Conservation (phyloP, 2,113 vertebrate genomes). For the Ptyas mucosa region DNA sequence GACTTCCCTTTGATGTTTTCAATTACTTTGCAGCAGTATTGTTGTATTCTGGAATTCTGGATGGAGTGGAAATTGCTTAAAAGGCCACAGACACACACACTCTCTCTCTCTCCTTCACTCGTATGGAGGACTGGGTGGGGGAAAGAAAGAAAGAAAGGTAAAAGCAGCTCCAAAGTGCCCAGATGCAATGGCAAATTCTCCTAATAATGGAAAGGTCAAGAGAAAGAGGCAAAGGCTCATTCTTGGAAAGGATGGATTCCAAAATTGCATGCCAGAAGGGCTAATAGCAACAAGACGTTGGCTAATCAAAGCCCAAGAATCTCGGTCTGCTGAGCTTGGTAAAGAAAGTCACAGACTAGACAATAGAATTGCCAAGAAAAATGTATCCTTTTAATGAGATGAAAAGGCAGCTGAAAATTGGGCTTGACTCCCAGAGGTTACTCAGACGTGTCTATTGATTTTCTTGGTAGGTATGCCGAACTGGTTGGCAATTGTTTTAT, state of each 20-base stretch:
- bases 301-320: neutral
- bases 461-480: neutral
- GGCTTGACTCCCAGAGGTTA: neutral
- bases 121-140: neutral
- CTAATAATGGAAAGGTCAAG: neutral
- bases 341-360: neutral
- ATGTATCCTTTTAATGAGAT: neutral
- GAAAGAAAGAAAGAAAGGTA: neutral
- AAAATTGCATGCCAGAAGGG: constrained; percentile 1
- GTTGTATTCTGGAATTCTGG: neutral
- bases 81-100: neutral
- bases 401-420: neutral
- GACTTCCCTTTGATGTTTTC: constrained; percentile 27
- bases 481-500: neutral
- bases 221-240: neutral
- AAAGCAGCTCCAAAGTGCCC: neutral
- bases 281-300: neutral
- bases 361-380: neutral
- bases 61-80: constrained; percentile 6
- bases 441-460: neutral
- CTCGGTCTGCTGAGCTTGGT: neutral
- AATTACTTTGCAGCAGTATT: constrained; percentile 29
- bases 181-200: neutral
- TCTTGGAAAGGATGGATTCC: neutral
- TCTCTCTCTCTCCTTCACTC: constrained; percentile 13